phyloP scores from a whole-genome alignment of 2,113 vertebrate genomes.

The Cebidichthys violaceus region DNA sequence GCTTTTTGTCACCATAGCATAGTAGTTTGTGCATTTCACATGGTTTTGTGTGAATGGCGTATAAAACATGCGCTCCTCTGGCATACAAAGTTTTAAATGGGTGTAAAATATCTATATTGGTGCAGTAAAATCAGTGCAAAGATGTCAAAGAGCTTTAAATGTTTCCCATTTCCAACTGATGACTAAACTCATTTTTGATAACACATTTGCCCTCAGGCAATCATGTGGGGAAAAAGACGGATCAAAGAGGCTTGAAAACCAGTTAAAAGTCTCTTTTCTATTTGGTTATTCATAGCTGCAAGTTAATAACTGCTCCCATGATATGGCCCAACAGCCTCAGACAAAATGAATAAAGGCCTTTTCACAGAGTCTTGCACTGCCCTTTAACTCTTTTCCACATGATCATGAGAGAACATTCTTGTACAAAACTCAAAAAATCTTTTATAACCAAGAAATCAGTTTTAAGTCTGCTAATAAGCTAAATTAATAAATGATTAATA shows the following conservation, averaged over 20 bases:
- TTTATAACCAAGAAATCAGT: constrained; percentile 6
- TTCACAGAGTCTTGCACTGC: constrained; percentile 9
- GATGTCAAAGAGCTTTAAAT: background rate
- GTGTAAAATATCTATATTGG: background rate
- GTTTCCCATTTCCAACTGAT: background rate
- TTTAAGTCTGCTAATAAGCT: constrained; percentile 6
- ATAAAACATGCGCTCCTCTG: background rate
- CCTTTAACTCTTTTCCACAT: background rate
- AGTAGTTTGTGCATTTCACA: background rate
- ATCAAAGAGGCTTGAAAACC: constrained; percentile 1
- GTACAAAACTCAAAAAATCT: background rate
- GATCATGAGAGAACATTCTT: constrained; percentile 1
- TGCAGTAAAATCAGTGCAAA: background rate
- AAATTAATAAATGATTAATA: constrained; percentile 7
- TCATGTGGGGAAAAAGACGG: background rate
- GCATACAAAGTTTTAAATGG: background rate
- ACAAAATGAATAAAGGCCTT: constrained; percentile 16
- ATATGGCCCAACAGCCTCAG: background rate
- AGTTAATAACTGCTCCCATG: constrained; percentile 25
- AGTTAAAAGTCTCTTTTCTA: constrained; percentile 22
- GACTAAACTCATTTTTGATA: background rate
- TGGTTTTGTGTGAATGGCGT: background rate
- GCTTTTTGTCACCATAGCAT: background rate
- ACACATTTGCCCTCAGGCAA: constrained; percentile 4
- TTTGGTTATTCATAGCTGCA: constrained; percentile 26